A percentile compares a stretch with the other conserved stretches of the same genome.
Conservation (phyloP, 2,113 vertebrate species). For the Protobothrops mucrosquamatus region DNA sequence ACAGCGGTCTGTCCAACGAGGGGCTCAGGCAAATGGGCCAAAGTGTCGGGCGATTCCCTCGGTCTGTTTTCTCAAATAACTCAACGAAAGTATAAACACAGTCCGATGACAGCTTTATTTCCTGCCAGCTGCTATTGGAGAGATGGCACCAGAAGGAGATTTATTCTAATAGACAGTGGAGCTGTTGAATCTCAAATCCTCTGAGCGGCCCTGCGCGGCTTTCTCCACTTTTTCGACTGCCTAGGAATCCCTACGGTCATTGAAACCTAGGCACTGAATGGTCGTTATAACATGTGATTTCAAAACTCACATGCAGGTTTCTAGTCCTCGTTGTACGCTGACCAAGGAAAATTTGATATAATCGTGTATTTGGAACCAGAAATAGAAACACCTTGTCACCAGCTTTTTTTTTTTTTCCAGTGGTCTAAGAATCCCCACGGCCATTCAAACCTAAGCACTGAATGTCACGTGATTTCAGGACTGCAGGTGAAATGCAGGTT, state of each 20-base stretch:
- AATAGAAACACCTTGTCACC: not conserved
- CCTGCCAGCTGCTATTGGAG: not conserved
- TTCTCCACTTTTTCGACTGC: not conserved
- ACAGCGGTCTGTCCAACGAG: not conserved
- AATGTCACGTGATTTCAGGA: not conserved
- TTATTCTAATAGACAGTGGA: not conserved
- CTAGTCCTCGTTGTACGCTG: not conserved
- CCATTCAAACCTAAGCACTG: too few relatives aligned
- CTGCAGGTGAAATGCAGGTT: not conserved
- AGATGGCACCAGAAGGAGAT: not conserved
- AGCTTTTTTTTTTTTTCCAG: not conserved
- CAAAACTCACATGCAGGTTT: not conserved
- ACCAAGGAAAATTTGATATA: not conserved
- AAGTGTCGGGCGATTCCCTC: not conserved
- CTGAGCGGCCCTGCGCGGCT: not conserved
- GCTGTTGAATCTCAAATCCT: not conserved
- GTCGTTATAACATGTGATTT: not conserved
- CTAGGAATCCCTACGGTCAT: not conserved
- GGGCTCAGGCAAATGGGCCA: not conserved
- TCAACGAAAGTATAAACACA: constrained; percentile 1
- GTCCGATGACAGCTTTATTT: constrained; percentile 9
- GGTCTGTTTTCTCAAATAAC: constrained; percentile 11
- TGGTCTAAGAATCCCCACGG: not conserved
- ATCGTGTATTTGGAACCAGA: not conserved
- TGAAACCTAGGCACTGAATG: not conserved